Evolutionary conservation across 2,113 vertebrate species (phyloP).

Genomic region (Rana temporaria): DNA sequence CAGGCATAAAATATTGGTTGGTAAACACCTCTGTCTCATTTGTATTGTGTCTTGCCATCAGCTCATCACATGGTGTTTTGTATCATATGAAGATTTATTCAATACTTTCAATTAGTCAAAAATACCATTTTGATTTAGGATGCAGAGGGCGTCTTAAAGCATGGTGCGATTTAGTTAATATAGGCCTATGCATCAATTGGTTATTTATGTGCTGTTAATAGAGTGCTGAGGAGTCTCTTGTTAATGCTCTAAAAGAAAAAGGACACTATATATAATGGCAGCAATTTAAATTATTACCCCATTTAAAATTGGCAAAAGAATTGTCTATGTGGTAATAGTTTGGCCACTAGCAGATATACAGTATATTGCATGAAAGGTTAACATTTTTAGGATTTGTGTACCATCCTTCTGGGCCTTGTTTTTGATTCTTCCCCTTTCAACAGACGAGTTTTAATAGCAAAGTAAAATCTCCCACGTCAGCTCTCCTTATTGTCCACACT

Average conservation of each 20-base stretch:
- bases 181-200: background rate
- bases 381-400: background rate
- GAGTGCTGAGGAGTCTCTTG: constrained; percentile 1
- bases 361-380: constrained; percentile 1
- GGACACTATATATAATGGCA: constrained; percentile 12
- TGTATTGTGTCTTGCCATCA: no score
- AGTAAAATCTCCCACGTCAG: no score
- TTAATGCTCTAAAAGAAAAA: background rate
- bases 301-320: constrained; percentile 15
- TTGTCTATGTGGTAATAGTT: background rate
- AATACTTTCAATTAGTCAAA: no score
- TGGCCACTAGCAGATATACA: background rate
- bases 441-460: no score
- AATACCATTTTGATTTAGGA: no score
- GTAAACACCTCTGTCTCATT: no score
- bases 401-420: background rate
- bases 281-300: constrained; percentile 9
- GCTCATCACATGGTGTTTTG: no score
- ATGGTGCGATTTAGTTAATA: background rate
- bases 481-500: no score
- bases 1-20: no score
- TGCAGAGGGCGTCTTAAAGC: background rate
- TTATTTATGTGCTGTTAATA: constrained; percentile 29
- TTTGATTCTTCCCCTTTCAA: no score
- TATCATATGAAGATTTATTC: no score